Evolutionary conservation across 2,888 invertebrate species (phyloP), one percentile per base, ranked within the genome.

Genomic region (Hypercompe scribonia): DNA sequence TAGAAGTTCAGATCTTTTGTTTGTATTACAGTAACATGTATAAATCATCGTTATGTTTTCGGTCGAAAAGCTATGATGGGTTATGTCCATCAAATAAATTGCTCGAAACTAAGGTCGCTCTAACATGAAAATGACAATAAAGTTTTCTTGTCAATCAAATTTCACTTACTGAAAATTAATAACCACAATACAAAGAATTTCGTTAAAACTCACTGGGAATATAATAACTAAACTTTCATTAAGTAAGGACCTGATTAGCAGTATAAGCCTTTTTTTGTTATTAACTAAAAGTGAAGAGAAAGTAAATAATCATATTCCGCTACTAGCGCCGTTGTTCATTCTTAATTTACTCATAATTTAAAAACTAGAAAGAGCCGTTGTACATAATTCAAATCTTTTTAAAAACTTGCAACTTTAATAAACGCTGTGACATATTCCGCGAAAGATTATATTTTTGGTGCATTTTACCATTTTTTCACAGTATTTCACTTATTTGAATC

Each of bases 351-450:
- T 0, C 0, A 36, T 3, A 11, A 34, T 54, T n/a, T n/a, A n/a
- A n/a, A 39, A 64, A n/a, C 34, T 2, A 24, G 61, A 18, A 72
- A 78, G 71, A 81, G 86, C 90, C 92, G 91, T 91, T 91, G 83
- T 75, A 81, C 89, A 91, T 84, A 83, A 90, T 90, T 31, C 31
- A 28, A 85, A 74, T 70, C 33, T 73, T 74, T 83, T 88, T 87
- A 82, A 39, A 24, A 18, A 70, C 73, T 88, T 68, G 90, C 88
- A 90, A 92, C 86, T 86, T 80, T 73, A 67, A 87, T 88, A 87
- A 89, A 89, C 87, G 89, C 89, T 84, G 79, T 83, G 80, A 72
- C 68, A 86, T 76, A 84, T 78, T 81, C 81, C 79, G 81, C 80
- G 83, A 84, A 86, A 84, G 78, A 80, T 73, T 68, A 65, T 71